Percentiles rank a stretch among this genome's conserved stretches.
Evolutionary conservation across 2,113 vertebrate genomes (phyloP).

Genomic region (Tragelaphus strepsiceros): DNA sequence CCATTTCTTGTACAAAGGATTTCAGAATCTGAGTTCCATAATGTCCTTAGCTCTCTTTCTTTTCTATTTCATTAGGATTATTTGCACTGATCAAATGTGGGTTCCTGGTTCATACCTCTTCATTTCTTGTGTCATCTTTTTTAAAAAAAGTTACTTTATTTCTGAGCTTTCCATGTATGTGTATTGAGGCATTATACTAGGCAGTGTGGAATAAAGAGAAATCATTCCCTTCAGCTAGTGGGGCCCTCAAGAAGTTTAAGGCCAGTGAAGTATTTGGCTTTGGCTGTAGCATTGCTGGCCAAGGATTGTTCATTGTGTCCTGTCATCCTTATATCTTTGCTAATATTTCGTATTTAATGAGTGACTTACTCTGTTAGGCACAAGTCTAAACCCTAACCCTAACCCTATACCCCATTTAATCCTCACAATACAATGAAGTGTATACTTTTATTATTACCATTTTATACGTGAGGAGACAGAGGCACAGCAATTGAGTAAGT

Average conservation of each 20-base stretch:
- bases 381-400: neutral
- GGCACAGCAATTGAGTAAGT: neutral
- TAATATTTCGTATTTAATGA: neutral
- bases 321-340: neutral
- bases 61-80: neutral
- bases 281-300: neutral
- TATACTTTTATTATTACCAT: neutral
- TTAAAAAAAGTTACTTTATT: neutral
- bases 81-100: neutral
- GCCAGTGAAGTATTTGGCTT: neutral
- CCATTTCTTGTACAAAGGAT: neutral
- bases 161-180: neutral
- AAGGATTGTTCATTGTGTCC: neutral
- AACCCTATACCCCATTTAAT: neutral
- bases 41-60: neutral
- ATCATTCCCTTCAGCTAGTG: neutral
- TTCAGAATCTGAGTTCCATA: slow-evolving; percentile 29
- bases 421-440: neutral
- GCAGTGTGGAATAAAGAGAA: neutral
- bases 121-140: neutral
- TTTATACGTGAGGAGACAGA: neutral
- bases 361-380: neutral
- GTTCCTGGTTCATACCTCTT: slow-evolving; percentile 6
- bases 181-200: neutral
- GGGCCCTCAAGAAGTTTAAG: neutral